Evolutionary conservation across 2,888 invertebrate genomes (phyloP), one percentile per base, ranked within the genome.

Genomic region (Chrysolina oricalcia): DNA sequence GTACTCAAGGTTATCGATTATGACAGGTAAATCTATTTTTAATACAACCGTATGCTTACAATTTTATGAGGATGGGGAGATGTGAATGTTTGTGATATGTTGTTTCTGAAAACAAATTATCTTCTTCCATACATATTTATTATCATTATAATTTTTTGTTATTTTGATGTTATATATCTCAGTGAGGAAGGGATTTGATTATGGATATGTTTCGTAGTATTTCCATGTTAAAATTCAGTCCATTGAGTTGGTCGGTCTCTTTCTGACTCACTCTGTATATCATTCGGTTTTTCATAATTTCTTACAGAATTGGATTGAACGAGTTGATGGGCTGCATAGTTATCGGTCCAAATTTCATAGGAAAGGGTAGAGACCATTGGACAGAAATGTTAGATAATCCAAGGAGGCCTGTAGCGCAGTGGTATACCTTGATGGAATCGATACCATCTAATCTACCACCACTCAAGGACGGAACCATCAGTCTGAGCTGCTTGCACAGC

Each of bases 1-100:
- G 91, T 96, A 65, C 91, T 97, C 79, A 96, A 96, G 90, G 95
- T 97, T 77, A 94, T 97, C 84, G 97, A 97, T 88, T 96, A 96
- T 87, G 96, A 97, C 89, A 93, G 95, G 96, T 96, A 84, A n/a
- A 89, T 90, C 83, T 11, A 9, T n/a, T n/a, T n/a, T n/a, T 1
- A 23, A 21, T 4, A 56, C 70, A 40, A 41, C 43, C 35, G 35
- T 21, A 15, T 3, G 10, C 9, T n/a, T 41, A 43, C 17, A 35
- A 15, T 46, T 13, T 46, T 15, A 46, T 6, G 46, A 46, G n/a
- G 15, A 9, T 46, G 46, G 6, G 46, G 8, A 8, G 3, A 0
- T 6, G 35, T 8, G 35, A 35, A 35, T 35, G 35, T 35, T 8
- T 35, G 6, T 35, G 35, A 35, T 35, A 35, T 35, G 35, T n/a